These are phyloP conservation scores for Mizuhopecten yessoensis DNA, from an alignment of 1,140 invertebrate genomes.

Conservation along the genomic window DNA sequence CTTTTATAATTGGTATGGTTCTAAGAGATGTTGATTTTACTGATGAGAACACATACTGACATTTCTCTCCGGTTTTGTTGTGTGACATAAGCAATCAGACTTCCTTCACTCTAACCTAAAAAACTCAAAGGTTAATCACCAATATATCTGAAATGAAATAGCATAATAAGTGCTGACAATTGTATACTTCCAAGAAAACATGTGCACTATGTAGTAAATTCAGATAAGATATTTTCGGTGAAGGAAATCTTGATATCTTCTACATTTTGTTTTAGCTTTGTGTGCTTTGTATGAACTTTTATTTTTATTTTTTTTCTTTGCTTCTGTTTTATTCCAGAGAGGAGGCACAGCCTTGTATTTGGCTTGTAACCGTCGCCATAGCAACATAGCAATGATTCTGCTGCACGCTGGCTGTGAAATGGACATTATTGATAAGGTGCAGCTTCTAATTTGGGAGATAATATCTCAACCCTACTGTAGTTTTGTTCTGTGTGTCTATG, in stretches of 20 bases:
- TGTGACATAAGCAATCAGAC: too few relatives aligned
- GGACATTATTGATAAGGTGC: slow-evolving; percentile 88
- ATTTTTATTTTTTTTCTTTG: slow-evolving; percentile 47
- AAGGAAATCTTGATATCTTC: background rate
- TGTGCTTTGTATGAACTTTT: background rate
- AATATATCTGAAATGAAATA: too few relatives aligned
- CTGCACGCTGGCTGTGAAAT: slow-evolving; percentile 95
- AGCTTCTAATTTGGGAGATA: slow-evolving; percentile 47
- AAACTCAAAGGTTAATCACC: too few relatives aligned
- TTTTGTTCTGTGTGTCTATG: background rate
- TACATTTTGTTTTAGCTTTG: background rate
- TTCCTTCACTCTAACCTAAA: too few relatives aligned
- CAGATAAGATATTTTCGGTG: too few relatives aligned
- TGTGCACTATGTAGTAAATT: too few relatives aligned
- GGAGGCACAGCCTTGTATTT: slow-evolving; percentile 87
- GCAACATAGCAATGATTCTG: slow-evolving; percentile 92
- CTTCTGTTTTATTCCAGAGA: slow-evolving; percentile 75
- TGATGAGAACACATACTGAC: too few relatives aligned
- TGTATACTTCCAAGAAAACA: too few relatives aligned
- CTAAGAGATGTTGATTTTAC: too few relatives aligned
- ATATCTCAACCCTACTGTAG: background rate
- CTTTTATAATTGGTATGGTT: too few relatives aligned
- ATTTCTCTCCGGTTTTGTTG: too few relatives aligned
- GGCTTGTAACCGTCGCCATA: slow-evolving; percentile 86
- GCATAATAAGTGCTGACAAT: too few relatives aligned